phyloP scores from a whole-genome alignment of 2,797 vertebrate genomes.

The Platalea minor region DNA sequence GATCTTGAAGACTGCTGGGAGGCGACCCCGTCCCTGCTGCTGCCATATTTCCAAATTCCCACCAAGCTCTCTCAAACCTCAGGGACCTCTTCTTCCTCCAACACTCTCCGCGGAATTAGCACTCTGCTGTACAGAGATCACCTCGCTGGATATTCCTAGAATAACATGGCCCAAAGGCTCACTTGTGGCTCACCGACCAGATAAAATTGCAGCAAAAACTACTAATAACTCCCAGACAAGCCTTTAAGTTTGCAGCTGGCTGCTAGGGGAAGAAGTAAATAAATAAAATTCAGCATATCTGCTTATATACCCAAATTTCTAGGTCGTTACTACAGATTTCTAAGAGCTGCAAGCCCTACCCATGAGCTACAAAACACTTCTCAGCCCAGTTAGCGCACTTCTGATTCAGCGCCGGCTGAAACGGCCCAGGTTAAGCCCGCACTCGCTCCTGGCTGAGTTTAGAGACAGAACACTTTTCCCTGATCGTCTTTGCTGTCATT shows the following conservation, averaged over 20 bases:
- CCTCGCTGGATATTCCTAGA: background rate
- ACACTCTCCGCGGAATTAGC: background rate
- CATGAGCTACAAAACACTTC: rapidly evolving
- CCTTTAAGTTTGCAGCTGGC: background rate
- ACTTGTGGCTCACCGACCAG: background rate
- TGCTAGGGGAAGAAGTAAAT: background rate
- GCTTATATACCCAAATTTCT: background rate
- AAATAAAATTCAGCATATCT: background rate
- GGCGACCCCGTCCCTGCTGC: background rate
- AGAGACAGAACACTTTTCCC: background rate
- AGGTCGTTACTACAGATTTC: background rate
- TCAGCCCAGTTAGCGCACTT: background rate
- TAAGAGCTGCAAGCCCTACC: background rate
- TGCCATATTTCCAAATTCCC: background rate
- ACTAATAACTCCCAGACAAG: background rate
- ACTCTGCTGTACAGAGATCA: background rate
- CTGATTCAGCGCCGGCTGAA: background rate
- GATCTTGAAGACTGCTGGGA: background rate
- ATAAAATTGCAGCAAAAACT: background rate
- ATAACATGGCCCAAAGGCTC: background rate
- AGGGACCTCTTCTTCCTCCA: background rate
- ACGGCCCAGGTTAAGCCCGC: background rate
- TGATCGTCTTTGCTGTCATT: background rate
- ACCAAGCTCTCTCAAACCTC: background rate
- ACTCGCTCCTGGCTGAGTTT: background rate